Evolutionary conservation across 2,888 invertebrate species (phyloP).

Genomic region (Gymnosoma rotundatum): DNA sequence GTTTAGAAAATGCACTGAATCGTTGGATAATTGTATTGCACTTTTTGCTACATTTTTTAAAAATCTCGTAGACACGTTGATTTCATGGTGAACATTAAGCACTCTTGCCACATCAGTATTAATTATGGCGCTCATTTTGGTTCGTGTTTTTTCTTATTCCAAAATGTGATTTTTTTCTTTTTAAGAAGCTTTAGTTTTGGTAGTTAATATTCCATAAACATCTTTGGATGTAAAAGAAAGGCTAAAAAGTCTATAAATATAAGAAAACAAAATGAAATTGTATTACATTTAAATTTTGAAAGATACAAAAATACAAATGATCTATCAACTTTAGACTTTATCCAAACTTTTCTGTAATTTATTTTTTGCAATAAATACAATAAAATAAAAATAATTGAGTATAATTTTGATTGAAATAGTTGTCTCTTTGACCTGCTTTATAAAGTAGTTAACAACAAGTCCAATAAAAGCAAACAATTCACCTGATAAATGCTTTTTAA

Average conservation of each 20-base stretch:
- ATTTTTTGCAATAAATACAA: neutral
- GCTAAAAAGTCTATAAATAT: neutral
- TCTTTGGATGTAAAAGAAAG: neutral
- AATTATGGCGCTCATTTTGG: constrained; percentile 4
- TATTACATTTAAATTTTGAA: neutral
- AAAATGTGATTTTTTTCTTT: neutral
- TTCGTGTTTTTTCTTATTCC: neutral
- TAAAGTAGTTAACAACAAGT: neutral
- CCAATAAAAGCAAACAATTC: neutral
- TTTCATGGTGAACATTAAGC: constrained; percentile 6
- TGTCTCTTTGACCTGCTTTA: constrained; percentile 33
- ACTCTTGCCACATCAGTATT: constrained; percentile 2
- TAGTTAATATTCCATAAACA: neutral
- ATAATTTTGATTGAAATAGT: constrained; percentile 4
- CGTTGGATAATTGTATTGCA: constrained; percentile 13
- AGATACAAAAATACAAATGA: no score
- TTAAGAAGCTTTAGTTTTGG: neutral
- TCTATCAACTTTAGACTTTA: no score
- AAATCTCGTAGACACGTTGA: constrained; percentile 20
- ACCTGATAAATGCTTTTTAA: neutral
- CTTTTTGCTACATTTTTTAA: constrained; percentile 23
- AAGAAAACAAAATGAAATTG: neutral
- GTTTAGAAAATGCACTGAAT: constrained; percentile 5
- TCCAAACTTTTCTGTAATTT: no score
- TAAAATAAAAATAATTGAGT: neutral